These are phyloP conservation scores for Melitaea cinxia DNA, from an alignment of 1,140 invertebrate genomes.

Conservation along the genomic window DNA sequence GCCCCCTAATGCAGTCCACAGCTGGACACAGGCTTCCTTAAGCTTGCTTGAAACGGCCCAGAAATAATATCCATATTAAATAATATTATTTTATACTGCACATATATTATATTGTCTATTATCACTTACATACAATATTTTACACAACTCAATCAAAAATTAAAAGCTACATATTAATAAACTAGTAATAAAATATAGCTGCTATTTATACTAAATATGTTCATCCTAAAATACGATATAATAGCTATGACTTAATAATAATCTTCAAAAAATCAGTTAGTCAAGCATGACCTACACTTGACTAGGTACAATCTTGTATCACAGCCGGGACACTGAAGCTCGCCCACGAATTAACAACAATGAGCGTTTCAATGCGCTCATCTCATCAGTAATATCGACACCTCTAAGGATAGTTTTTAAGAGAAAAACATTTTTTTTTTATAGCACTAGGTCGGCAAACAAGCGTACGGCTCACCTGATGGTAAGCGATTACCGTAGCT, in stretches of 20 bases:
- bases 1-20: no score
- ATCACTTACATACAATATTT: neutral
- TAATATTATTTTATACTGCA: slow-evolving; percentile 3
- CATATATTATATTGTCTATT: neutral
- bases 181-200: neutral
- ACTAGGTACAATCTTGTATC: slow-evolving; percentile 34
- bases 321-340: slow-evolving; percentile 19
- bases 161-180: slow-evolving; percentile 8
- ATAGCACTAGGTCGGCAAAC: no score
- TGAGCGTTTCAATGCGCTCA: slow-evolving; percentile 7
- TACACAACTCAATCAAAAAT: neutral
- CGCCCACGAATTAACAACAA: neutral
- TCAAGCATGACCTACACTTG: slow-evolving; percentile 32
- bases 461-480: no score
- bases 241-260: slow-evolving; percentile 6
- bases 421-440: neutral
- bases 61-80: slow-evolving; percentile 5
- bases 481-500: no score
- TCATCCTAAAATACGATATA: neutral
- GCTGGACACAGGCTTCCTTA: neutral
- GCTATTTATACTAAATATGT: neutral
- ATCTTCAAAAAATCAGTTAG: slow-evolving; percentile 16
- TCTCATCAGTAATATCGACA: neutral
- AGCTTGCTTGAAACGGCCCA: neutral
- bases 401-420: neutral